Evolutionary conservation across 2,113 vertebrate genomes (phyloP), one percentile per base, ranked within the genome.

Genomic region (Ailuropoda melanoleuca): DNA sequence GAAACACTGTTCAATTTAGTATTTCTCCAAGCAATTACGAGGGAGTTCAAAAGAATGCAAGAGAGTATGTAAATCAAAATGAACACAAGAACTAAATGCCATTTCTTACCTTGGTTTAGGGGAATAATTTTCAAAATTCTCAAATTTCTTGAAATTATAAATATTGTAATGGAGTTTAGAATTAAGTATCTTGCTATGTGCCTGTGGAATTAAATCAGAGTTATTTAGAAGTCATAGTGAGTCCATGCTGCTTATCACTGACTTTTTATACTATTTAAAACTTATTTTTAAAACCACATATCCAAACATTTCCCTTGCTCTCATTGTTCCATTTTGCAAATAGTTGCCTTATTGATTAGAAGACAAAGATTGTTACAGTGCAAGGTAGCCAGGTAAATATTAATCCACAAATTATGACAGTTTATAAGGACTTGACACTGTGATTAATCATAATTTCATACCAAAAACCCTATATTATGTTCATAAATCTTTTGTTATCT

Each of bases 121-220:
- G 97, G 95, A 92, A 98, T 97, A 56, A 98, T 88, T 96, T 98
- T 98, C 97, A 98, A 96, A 96, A 96, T 97, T 95, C 98, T 96
- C 83, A 98, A 95, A 80, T 95, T 97, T 97, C 97, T 97, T 83
- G 56, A 3, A 92, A 26, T 68, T 58, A 23, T 34, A 80, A 97
- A 72, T 74, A 87, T 5, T n/a, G 26, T 6, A 93, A 19, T 17
- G 50, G 70, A 70, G 34, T 37, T 87, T 53, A 89, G n/a, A 93
- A 66, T 7, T 34, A 90, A 87, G 26, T 92, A 97, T 43, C 84
- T 97, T 81, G 60, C n/a, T 80, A 98, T 66, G 34, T 97, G n/a
- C 87, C 98, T 98, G 96, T 96, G 60, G 34, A 93, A 81, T 70
- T 85, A 96, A 97, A 53, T 81, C 55, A 68, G 17, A 96, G 13